phyloP scores from a whole-genome alignment of 2,888 invertebrate species.

The Pyrgus malvae region DNA sequence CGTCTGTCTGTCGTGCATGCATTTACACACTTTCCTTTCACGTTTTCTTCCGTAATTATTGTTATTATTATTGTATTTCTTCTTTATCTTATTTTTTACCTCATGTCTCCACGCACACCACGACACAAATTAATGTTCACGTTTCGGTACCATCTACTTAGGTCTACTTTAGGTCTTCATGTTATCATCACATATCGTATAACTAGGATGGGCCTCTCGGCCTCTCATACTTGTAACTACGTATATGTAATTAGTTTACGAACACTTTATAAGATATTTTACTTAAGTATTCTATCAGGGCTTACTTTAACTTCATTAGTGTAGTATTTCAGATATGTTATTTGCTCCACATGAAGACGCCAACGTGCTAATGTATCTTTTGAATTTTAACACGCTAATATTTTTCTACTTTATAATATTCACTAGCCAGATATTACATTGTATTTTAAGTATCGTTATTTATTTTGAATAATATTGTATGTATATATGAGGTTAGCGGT shows the following conservation, averaged over 20 bases:
- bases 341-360: conserved; percentile 52
- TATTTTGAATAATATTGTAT: conserved; percentile 40
- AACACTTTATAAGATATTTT: conserved; percentile 44
- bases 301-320: conserved; percentile 68
- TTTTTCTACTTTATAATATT: conserved; percentile 59
- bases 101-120: conserved; percentile 74
- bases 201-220: conserved; percentile 39
- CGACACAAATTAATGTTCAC: conserved; percentile 57
- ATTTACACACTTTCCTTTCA: conserved; percentile 48
- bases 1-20: conserved; percentile 67
- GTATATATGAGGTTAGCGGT: conserved; percentile 37
- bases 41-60: conserved; percentile 44
- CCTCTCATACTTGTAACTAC: conserved; percentile 33
- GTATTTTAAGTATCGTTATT: conserved; percentile 47
- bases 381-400: conserved; percentile 63
- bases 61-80: conserved; percentile 58
- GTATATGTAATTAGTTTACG: conserved; percentile 35
- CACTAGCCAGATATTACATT: conserved; percentile 54
- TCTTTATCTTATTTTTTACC: conserved; percentile 56
- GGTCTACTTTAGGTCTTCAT: conserved; percentile 20
- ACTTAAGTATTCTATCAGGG: conserved; percentile 48
- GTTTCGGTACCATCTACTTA: conserved; percentile 29
- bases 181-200: conserved; percentile 8
- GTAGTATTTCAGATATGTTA: conserved; percentile 64
- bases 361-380: conserved; percentile 55